phyloP scores from a whole-genome alignment of 2,888 invertebrate species.

The Scelioninae gen. 1 region DNA sequence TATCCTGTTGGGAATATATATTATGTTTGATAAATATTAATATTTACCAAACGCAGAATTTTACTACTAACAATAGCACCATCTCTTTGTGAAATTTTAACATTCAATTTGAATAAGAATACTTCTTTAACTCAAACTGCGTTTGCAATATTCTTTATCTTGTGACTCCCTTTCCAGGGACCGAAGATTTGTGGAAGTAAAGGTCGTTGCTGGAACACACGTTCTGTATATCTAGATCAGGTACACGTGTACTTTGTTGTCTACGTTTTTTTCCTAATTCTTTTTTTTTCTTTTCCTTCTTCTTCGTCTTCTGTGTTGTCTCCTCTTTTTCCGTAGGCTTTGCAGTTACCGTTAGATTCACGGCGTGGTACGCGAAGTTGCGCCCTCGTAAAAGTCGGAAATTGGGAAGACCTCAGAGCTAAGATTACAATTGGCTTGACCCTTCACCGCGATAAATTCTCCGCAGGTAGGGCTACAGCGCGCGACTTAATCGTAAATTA shows the following conservation, averaged over 20 bases:
- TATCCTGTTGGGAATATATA: constrained; percentile 4
- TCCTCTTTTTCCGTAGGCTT: constrained; percentile 54
- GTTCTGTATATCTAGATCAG: constrained; percentile 59
- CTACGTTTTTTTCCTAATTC: constrained; percentile 16
- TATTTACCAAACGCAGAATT: no score
- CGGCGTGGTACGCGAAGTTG: constrained; percentile 56
- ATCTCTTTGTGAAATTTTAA: no score
- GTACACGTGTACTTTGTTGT: constrained; percentile 51
- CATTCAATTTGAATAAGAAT: no score
- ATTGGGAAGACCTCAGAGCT: constrained; percentile 67
- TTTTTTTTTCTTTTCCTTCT: no score
- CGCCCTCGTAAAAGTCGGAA: constrained; percentile 67
- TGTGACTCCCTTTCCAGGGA: background rate
- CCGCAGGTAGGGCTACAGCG: constrained; percentile 65
- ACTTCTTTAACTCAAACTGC: constrained; percentile 10
- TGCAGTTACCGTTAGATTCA: constrained; percentile 46
- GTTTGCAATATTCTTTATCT: constrained; percentile 35
- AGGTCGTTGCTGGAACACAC: constrained; percentile 41
- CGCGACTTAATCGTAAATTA: constrained; percentile 71
- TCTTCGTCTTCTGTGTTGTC: constrained; percentile 25
- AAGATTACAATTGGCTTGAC: constrained; percentile 71
- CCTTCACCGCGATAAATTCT: constrained; percentile 69
- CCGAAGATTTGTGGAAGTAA: constrained; percentile 51
- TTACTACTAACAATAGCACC: no score
- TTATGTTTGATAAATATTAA: constrained; percentile 3